These are phyloP conservation scores for Oncorhynchus kisutch DNA, from an alignment of 2,113 vertebrate genomes.

Conservation along the genomic window DNA sequence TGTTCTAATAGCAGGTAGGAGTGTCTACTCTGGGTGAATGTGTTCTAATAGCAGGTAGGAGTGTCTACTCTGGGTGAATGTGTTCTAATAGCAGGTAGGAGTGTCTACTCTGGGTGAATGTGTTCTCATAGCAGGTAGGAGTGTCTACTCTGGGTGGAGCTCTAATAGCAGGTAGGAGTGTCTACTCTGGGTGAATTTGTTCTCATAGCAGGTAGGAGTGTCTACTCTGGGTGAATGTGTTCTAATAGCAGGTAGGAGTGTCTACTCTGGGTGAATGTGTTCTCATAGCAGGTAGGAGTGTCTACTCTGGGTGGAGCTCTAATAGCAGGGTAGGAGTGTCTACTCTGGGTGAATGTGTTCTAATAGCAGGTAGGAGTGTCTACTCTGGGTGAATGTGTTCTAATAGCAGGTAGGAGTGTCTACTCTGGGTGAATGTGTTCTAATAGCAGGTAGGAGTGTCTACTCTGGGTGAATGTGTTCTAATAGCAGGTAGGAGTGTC, in stretches of 20 bases:
- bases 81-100: neutral
- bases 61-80: neutral
- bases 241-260: neutral
- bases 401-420: neutral
- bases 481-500: neutral
- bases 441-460: neutral
- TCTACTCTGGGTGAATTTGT: neutral
- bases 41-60: neutral
- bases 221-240: neutral
- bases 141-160: neutral
- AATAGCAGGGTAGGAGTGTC: neutral
- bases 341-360: neutral
- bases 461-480: neutral
- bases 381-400: too few species aligned
- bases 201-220: neutral
- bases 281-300: neutral
- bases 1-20: neutral
- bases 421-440: neutral
- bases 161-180: neutral
- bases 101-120: neutral
- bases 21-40: neutral
- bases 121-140: neutral
- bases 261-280: neutral
- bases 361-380: neutral
- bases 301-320: neutral